Conservation (phyloP, 2,888 invertebrate species). For the Lochmaea capreae region DNA sequence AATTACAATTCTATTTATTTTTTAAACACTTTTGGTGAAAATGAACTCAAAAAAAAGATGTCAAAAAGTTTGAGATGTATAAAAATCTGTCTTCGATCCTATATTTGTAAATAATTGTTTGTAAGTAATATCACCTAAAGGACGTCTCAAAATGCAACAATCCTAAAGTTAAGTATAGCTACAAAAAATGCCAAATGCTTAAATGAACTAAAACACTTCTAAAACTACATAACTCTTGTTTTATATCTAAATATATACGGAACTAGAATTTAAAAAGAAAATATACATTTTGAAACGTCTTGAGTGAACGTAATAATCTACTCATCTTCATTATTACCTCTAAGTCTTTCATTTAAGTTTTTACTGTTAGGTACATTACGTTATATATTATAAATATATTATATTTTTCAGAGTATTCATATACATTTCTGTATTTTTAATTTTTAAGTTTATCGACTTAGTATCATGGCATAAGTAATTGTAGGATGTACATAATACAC, state of each 20-base stretch:
- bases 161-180: neutral
- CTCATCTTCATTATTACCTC: slow-evolving; percentile 59
- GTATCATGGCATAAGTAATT: slow-evolving; percentile 48
- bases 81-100: slow-evolving; percentile 33
- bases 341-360: slow-evolving; percentile 55
- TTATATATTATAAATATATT: slow-evolving; percentile 55
- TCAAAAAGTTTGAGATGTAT: slow-evolving; percentile 18
- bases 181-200: too few species aligned
- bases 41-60: slow-evolving; percentile 26
- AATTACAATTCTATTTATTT: too few species aligned
- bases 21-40: neutral
- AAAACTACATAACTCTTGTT: neutral
- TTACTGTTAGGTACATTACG: slow-evolving; percentile 37
- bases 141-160: slow-evolving; percentile 37
- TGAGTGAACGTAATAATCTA: slow-evolving; percentile 44
- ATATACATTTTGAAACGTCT: slow-evolving; percentile 36
- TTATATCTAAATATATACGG: neutral
- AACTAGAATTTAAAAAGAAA: slow-evolving; percentile 9
- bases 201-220: too few species aligned
- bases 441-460: slow-evolving; percentile 55
- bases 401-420: slow-evolving; percentile 65
- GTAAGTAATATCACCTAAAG: slow-evolving; percentile 45
- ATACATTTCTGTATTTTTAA: slow-evolving; percentile 59
- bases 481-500: slow-evolving; percentile 34
- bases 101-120: slow-evolving; percentile 48